Conservation (phyloP, 2,113 vertebrate species). For the Sinosuthora webbiana region DNA sequence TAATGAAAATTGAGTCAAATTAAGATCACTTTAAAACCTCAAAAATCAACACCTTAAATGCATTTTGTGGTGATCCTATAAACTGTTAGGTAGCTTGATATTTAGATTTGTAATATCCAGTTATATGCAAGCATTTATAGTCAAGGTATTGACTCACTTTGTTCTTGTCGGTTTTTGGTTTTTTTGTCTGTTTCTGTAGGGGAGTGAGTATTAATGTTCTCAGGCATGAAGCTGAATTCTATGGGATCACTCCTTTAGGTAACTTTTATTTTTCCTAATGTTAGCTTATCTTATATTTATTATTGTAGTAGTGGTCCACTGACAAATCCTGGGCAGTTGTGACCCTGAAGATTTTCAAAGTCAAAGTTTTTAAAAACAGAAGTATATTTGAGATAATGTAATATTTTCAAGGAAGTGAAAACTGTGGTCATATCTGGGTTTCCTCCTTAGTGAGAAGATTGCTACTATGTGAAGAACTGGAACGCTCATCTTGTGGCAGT, state of each 20-base stretch:
- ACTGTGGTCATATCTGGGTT: not conserved
- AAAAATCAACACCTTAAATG: not conserved
- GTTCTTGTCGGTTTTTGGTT: not conserved
- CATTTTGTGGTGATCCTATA: not conserved
- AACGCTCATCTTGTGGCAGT: conserved; percentile 95
- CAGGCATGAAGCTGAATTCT: conserved; percentile 97
- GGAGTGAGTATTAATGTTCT: conserved; percentile 95
- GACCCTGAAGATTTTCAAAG: not conserved
- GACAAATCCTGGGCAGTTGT: not conserved
- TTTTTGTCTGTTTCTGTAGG: conserved; percentile 62
- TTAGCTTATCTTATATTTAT: not conserved
- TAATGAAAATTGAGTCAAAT: not conserved
- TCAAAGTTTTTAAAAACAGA: not conserved
- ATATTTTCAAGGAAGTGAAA: not conserved
- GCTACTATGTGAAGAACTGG: conserved; percentile 93
- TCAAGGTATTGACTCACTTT: not conserved
- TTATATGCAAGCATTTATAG: not conserved
- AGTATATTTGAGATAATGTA: not conserved
- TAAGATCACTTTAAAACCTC: not conserved
- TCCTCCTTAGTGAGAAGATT: conserved; percentile 84
- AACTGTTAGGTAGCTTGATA: not conserved
- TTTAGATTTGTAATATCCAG: not conserved
- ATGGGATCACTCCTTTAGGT: conserved; percentile 97
- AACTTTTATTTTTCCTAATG: not conserved
- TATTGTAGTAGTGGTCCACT: not conserved